Evolutionary conservation across 2,888 invertebrate genomes (phyloP), one percentile per base, ranked within the genome.

Genomic region (Chrysolina americana): DNA sequence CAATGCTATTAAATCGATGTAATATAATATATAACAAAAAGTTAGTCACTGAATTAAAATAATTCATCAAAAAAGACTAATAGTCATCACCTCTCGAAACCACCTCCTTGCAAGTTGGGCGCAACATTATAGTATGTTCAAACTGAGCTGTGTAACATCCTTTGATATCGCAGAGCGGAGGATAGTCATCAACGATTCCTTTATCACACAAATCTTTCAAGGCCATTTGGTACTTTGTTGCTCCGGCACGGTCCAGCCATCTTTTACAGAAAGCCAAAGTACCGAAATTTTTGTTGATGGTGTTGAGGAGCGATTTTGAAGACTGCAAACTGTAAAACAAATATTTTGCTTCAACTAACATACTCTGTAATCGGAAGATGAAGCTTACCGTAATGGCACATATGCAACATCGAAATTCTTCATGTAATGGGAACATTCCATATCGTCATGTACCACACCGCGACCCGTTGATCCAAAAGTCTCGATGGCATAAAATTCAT

Each of bases 391-490:
- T 72, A 99, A 89, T 19, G 98, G 98, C 72, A 98, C 96, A 87
- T 95, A 98, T 79, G 94, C 92, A 81, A 94, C 94, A 84, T 99
- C 98, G 87, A 95, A 99, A 88, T 98, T 98, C 89, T 99, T 99
- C 99, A 99, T 99, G 88, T 99, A 99, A 89, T 99, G 99, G 17
- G 98, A 99, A 83, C 97, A 96, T 86, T 99, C 99, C 96, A 98
- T 97, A 86, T 99, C 99, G 86, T 99, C 99, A 86, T 99, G 98
- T 1, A 99, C 99, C 75, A 94, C 89, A 0, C 96, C 96, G 69
- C 94, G 92, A 1, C 99, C 99, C 0, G 99, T 99, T 9, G 98
- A 98, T 56, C 99, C 99, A 87, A 99, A 99, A 0, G 99, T 99
- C 89, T 99, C 99, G 82, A 99, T 99, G 0, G 99, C 99, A 89